Percentiles rank a stretch among this genome's conserved stretches.
Conservation (phyloP, 1,140 invertebrate genomes). For the Mesaphorura yosii region DNA sequence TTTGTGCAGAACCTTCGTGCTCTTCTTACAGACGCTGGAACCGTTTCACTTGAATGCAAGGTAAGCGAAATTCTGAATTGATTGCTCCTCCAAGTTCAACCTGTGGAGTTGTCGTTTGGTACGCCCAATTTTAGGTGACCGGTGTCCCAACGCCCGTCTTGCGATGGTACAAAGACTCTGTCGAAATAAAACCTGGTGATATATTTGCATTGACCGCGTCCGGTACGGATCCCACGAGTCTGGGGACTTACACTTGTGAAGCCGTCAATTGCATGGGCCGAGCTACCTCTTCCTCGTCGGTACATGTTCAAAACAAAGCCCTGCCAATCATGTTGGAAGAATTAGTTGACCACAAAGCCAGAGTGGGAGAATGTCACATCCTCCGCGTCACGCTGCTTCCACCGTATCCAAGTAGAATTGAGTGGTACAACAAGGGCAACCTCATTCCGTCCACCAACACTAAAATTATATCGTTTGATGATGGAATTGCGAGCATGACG, state of each 20-base stretch:
- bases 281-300: conserved; percentile 57
- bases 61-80: no score
- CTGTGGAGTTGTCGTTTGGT: neutral
- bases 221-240: conserved; percentile 60
- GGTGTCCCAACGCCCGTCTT: conserved; percentile 70
- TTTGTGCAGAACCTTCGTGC: conserved; percentile 71
- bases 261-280: conserved; percentile 73
- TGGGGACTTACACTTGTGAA: conserved; percentile 72
- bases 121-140: conserved; percentile 41
- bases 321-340: conserved; percentile 13
- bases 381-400: conserved; percentile 4
- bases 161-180: conserved; percentile 70
- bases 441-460: neutral
- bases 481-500: conserved; percentile 22
- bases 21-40: conserved; percentile 69
- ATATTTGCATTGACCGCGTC: conserved; percentile 71
- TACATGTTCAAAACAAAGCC: conserved; percentile 8
- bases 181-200: conserved; percentile 75
- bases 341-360: conserved; percentile 21
- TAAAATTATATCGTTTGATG: neutral
- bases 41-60: conserved; percentile 76
- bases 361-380: conserved; percentile 19
- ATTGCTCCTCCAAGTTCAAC: neutral
- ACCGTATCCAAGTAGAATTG: conserved; percentile 5
- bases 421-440: conserved; percentile 15